phyloP scores from a whole-genome alignment of 2,888 invertebrate species.

The Onchidella celtica region DNA sequence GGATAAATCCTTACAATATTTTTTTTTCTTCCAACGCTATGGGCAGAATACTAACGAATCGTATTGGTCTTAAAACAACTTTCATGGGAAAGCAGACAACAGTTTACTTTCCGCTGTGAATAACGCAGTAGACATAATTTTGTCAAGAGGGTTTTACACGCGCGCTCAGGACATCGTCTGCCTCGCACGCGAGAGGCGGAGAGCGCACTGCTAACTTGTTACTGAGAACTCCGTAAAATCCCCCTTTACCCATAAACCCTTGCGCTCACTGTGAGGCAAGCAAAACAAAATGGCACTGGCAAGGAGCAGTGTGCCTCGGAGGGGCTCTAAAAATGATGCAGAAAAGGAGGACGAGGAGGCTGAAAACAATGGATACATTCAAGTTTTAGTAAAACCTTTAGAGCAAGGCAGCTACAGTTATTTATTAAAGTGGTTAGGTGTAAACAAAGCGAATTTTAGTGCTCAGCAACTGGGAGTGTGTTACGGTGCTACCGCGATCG shows the following conservation, averaged over 20 bases:
- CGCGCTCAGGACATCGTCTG: not conserved
- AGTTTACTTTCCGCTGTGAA: not conserved
- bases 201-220: not conserved
- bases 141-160: not conserved
- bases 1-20: too few relatives aligned
- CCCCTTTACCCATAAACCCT: constrained; percentile 50
- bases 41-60: too few relatives aligned
- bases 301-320: constrained; percentile 66
- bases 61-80: too few relatives aligned
- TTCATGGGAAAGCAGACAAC: too few relatives aligned
- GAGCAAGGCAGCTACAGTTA: constrained; percentile 74
- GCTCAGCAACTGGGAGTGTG: constrained; percentile 69
- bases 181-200: not conserved
- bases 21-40: too few relatives aligned
- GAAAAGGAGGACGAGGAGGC: constrained; percentile 73
- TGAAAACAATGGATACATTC: constrained; percentile 91
- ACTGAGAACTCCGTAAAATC: constrained; percentile 10
- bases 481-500: constrained; percentile 67
- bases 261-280: constrained; percentile 47
- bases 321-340: constrained; percentile 73
- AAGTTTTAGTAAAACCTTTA: constrained; percentile 75
- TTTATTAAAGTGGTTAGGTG: constrained; percentile 73
- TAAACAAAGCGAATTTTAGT: constrained; percentile 64
- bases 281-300: constrained; percentile 62
- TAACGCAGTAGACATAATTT: not conserved